phyloP scores from a whole-genome alignment of 1,140 invertebrate genomes.

The Pissodes strobi region DNA sequence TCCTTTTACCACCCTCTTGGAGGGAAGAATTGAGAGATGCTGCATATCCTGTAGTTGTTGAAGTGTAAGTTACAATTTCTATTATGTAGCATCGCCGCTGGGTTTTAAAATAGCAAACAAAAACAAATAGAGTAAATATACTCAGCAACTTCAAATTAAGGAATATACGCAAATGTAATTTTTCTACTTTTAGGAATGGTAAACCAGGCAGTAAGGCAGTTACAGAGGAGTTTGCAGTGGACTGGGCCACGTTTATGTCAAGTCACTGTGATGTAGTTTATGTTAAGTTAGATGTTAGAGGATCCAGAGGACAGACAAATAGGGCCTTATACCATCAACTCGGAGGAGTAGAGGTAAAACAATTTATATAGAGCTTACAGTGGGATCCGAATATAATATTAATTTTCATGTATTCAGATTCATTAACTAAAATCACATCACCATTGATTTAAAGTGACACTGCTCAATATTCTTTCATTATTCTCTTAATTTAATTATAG shows the following conservation, averaged over 20 bases:
- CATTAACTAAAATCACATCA: no score
- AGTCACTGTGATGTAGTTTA: conserved; percentile 90
- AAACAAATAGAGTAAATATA: no score
- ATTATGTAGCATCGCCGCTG: no score
- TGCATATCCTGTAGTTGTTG: conserved; percentile 81
- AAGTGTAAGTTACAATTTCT: conserved; percentile 68
- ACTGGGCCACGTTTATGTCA: conserved; percentile 93
- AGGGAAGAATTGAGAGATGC: conserved; percentile 80
- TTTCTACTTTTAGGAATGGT: conserved; percentile 89
- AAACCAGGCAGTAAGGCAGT: conserved; percentile 87
- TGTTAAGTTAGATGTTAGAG: conserved; percentile 84
- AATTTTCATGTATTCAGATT: no score
- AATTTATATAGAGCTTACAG: no score
- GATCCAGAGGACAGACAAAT: conserved; percentile 80
- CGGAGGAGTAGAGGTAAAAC: conserved; percentile 84
- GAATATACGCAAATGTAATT: no score
- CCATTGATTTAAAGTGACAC: no score
- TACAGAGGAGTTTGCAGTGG: conserved; percentile 80
- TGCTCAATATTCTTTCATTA: no score
- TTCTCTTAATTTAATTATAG: no score
- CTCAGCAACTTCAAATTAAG: no score
- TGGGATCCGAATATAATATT: no score
- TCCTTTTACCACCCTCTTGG: conserved; percentile 82
- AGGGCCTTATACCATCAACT: conserved; percentile 77
- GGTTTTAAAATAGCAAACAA: no score